Evolutionary conservation across 2,113 vertebrate genomes (phyloP), one percentile per base, ranked within the genome.

Genomic region (Aegithalos caudatus): DNA sequence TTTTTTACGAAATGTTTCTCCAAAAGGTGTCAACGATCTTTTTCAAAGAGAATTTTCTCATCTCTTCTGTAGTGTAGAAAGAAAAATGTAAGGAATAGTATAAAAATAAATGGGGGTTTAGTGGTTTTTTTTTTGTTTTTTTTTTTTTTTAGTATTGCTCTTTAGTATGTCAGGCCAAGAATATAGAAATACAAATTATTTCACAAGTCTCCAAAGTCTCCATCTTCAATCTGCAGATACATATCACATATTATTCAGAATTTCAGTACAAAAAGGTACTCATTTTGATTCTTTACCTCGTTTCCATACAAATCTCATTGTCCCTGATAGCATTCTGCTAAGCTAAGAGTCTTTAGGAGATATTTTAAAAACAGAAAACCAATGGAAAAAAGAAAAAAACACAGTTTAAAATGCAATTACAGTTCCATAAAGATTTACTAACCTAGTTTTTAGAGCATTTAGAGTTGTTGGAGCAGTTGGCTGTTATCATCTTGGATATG

Each of bases 61-160:
- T 24, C 10, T 88, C 12, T 37, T 88, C 19, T 72, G 27, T 56
- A 66, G 19, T 64, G 62, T 64, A 76, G 62, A 87, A 92, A 57
- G 5, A 61, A 37, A 92, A 91, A 71, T 15, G 4, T 12, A 83
- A 74, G 27, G 37, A 77, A 81, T 60, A 66, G 27, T 48, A 35
- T 33, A 64, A 85, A 74, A 87, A 82, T 56, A 80, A 62, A 9
- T 54, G 14, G 14, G 3, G 6, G 12, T 64, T 38, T 31, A 54
- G 11, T 7, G 0, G 10, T 19, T 44, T 44, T 6, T 3, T 3
- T 37, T 14, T 67, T 40, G 10, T 40, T 11, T 11, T 40, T 10
- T 44, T 44, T 45, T 45, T 45, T 78, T 86, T 77, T 57, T 37
- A 27, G 38, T 57, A n/a, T 22, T 5, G 25, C 25, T 81, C 31